Conservation (phyloP, 2,888 invertebrate species). For the Capitulum mitella region DNA sequence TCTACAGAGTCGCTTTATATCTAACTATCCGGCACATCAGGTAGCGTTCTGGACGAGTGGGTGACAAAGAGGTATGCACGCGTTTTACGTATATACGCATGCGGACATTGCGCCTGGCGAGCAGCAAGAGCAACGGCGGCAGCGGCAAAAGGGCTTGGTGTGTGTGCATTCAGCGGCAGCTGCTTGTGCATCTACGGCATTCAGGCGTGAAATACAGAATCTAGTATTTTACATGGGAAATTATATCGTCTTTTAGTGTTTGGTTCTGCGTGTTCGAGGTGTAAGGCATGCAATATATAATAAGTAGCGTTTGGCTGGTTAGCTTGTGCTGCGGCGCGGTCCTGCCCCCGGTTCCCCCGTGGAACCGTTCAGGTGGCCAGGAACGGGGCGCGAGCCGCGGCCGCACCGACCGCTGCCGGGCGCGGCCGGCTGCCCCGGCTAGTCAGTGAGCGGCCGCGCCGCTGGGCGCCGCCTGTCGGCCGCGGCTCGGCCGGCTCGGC, state of each 20-base stretch:
- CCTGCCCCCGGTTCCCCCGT: constrained; percentile 1
- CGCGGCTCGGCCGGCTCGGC: background rate
- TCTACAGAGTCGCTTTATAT: background rate
- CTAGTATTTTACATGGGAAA: constrained; percentile 24
- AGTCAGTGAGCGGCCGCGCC: background rate
- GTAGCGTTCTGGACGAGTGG: background rate
- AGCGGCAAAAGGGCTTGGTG: background rate
- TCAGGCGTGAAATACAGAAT: background rate
- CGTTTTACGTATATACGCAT: constrained; percentile 1
- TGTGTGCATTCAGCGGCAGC: constrained; percentile 5
- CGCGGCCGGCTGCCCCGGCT: too few relatives aligned
- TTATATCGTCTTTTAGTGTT: constrained; percentile 20
- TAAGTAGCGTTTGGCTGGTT: constrained; percentile 5
- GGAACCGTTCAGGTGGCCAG: constrained; percentile 8
- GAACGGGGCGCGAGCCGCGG: background rate
- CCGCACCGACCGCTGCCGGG: background rate
- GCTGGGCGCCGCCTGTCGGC: background rate
- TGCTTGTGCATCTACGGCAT: constrained; percentile 16
- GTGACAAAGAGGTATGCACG: background rate
- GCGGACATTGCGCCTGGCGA: background rate
- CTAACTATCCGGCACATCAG: background rate
- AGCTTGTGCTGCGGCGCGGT: background rate
- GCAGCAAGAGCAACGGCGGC: background rate
- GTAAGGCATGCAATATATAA: constrained; percentile 17
- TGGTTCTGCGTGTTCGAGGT: constrained; percentile 8